Conservation (phyloP, 2,797 vertebrate genomes). For the Characodon lateralis region DNA sequence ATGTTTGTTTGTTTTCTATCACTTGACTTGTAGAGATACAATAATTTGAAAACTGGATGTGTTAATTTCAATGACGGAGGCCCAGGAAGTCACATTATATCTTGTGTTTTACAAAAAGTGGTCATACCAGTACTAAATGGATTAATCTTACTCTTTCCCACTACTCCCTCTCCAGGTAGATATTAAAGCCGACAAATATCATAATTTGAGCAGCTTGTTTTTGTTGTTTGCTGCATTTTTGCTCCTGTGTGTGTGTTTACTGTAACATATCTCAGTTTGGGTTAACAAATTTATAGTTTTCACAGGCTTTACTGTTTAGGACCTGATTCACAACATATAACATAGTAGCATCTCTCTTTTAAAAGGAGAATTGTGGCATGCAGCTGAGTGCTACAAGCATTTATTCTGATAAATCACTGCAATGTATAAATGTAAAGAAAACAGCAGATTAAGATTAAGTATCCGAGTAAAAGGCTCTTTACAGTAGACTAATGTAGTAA, state of each 20-base stretch:
- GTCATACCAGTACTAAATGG: slow-evolving; percentile 59
- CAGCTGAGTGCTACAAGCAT: background rate
- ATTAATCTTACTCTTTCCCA: slow-evolving; percentile 60
- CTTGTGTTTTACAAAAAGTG: slow-evolving; percentile 18
- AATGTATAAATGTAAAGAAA: background rate
- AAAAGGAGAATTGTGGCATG: background rate
- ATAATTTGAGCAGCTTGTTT: slow-evolving; percentile 57
- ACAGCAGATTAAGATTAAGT: background rate
- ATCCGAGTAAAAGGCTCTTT: background rate
- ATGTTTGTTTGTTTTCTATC: background rate
- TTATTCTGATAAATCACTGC: background rate
- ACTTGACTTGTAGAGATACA: background rate
- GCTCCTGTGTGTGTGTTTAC: slow-evolving; percentile 1
- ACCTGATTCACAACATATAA: background rate
- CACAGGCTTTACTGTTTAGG: background rate
- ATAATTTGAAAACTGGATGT: background rate
- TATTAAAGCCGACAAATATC: slow-evolving; percentile 60
- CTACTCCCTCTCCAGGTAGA: slow-evolving; percentile 42
- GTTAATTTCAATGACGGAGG: background rate
- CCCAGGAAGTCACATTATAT: slow-evolving; percentile 23
- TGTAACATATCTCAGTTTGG: slow-evolving; percentile 27
- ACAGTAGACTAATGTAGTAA: background rate
- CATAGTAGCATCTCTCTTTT: background rate
- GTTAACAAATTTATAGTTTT: slow-evolving; percentile 10
- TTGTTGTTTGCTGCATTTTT: slow-evolving; percentile 13